Percentiles rank a stretch among this genome's conserved stretches.
phyloP scores from a whole-genome alignment of 2,888 invertebrate genomes.

The Stictocephala bisonia region DNA sequence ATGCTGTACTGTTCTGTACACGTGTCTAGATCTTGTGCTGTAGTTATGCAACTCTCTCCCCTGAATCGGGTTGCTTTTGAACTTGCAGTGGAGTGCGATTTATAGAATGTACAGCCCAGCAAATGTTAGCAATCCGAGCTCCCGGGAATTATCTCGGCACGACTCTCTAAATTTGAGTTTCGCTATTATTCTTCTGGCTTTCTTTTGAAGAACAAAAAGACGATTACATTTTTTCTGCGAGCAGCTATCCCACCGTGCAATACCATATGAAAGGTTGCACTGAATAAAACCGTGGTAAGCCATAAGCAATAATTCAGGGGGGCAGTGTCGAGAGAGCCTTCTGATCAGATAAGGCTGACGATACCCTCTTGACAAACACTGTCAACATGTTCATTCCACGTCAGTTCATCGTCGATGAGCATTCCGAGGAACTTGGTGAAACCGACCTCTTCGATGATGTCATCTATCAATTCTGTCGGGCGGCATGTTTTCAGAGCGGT shows the following conservation, averaged over 20 bases:
- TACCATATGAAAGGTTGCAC: slow-evolving; percentile 1
- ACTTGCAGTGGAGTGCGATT: neutral
- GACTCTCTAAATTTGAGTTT: slow-evolving; percentile 24
- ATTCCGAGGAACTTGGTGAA: slow-evolving; percentile 1
- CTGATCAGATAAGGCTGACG: too few species aligned
- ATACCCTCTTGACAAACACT: too few species aligned
- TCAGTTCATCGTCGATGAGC: slow-evolving; percentile 16
- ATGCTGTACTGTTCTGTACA: neutral
- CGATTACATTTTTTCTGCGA: slow-evolving; percentile 7
- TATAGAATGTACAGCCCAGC: slow-evolving; percentile 11
- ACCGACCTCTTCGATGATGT: too few species aligned
- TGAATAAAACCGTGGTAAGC: slow-evolving; percentile 10
- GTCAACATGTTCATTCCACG: slow-evolving; percentile 10
- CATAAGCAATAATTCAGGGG: neutral
- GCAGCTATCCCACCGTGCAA: slow-evolving; percentile 3
- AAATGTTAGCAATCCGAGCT: slow-evolving; percentile 12
- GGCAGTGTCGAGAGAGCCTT: neutral
- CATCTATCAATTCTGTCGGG: too few species aligned
- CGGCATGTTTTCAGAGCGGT: too few species aligned
- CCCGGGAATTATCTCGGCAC: neutral
- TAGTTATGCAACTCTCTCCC: neutral
- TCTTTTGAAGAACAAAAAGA: neutral
- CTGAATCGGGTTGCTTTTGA: slow-evolving; percentile 5
- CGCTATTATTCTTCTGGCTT: neutral
- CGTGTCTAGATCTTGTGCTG: neutral